Percentiles rank a stretch among this genome's conserved stretches.
phyloP scores from a whole-genome alignment of 2,888 invertebrate genomes.

The Leistus spinibarbis region DNA sequence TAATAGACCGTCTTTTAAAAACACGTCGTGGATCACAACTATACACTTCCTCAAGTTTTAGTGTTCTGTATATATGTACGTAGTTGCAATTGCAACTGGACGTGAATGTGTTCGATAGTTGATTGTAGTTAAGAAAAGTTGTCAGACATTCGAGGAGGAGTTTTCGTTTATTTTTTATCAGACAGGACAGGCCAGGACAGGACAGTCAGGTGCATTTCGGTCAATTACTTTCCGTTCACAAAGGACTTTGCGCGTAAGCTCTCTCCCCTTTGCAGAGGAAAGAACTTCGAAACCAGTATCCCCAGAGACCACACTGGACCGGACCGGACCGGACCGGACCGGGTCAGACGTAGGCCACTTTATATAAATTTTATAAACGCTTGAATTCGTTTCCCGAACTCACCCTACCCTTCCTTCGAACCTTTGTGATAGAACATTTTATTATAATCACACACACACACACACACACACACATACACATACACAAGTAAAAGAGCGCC shows the following conservation, averaged over 20 bases:
- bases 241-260: conserved; percentile 30
- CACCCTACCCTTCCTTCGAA: neutral
- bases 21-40: too few species aligned
- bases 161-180: conserved; percentile 21
- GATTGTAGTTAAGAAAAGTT: neutral
- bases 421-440: neutral
- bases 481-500: neutral
- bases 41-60: too few species aligned
- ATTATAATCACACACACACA: neutral
- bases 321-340: conserved; percentile 6
- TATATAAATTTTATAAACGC: conserved; percentile 34
- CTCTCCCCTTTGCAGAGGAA: conserved; percentile 24
- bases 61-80: too few species aligned
- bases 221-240: conserved; percentile 35
- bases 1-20: too few species aligned
- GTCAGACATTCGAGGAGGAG: neutral
- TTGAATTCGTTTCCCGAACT: conserved; percentile 18
- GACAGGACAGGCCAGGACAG: conserved; percentile 7
- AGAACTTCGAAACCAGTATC: neutral
- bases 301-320: neutral
- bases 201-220: conserved; percentile 20
- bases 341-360: conserved; percentile 17
- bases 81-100: too few species aligned
- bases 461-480: neutral
- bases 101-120: too few species aligned